Percentiles rank a stretch among this genome's conserved stretches.
phyloP scores from a whole-genome alignment of 1,140 invertebrate genomes.

The Araneus ventricosus region DNA sequence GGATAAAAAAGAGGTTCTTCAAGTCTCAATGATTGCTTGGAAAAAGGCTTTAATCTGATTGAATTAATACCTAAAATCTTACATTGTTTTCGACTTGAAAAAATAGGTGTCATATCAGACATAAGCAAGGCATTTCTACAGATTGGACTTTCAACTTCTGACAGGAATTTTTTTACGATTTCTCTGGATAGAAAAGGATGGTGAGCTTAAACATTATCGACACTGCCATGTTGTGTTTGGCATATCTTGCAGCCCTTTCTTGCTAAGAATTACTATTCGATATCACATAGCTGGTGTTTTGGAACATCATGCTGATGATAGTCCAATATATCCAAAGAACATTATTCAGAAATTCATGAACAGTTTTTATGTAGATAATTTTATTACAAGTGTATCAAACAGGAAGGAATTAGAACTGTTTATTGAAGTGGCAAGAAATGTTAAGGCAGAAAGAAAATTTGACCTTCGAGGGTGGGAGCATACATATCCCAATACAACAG shows the following conservation, averaged over 20 bases:
- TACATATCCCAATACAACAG: too few species aligned
- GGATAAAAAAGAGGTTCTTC: slow-evolving; percentile 16
- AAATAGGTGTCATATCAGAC: slow-evolving; percentile 57
- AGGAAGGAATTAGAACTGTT: slow-evolving; percentile 28
- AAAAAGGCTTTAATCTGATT: slow-evolving; percentile 48
- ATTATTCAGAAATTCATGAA: too few species aligned
- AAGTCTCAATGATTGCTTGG: slow-evolving; percentile 59
- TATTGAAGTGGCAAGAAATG: slow-evolving; percentile 21
- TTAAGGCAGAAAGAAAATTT: slow-evolving; percentile 50
- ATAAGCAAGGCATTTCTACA: slow-evolving; percentile 75
- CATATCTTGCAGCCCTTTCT: not conserved
- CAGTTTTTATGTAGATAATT: slow-evolving; percentile 58
- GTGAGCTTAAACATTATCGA: not conserved
- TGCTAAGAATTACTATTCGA: not conserved
- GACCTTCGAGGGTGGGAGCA: slow-evolving; percentile 24
- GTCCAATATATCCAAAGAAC: too few species aligned
- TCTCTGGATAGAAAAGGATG: slow-evolving; percentile 39
- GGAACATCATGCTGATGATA: not conserved
- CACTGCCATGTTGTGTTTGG: slow-evolving; percentile 41
- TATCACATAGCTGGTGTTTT: slow-evolving; percentile 47
- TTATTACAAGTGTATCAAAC: slow-evolving; percentile 30
- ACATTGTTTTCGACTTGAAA: slow-evolving; percentile 55
- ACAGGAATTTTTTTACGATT: slow-evolving; percentile 61
- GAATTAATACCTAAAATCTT: slow-evolving; percentile 77
- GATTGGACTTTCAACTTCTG: slow-evolving; percentile 53